Evolutionary conservation across 2,888 invertebrate species (phyloP).

Genomic region (Drosophila peninsularis): DNA sequence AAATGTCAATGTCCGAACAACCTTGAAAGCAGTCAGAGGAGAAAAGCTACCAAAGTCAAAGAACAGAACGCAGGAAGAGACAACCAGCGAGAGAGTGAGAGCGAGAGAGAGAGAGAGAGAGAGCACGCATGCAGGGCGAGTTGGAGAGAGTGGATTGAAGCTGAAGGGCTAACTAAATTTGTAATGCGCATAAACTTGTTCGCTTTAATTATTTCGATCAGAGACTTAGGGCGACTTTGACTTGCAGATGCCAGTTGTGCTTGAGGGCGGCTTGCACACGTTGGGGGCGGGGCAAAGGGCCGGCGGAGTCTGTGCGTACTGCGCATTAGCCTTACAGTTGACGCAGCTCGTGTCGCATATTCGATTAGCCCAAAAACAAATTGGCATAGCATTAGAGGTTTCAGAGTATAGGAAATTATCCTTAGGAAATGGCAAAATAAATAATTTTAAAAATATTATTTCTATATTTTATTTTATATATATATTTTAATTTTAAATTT

Average conservation of each 20-base stretch:
- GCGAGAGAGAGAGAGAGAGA: slow-evolving; percentile 9
- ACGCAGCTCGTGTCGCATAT: slow-evolving; percentile 12
- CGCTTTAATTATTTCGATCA: slow-evolving; percentile 42
- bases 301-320: slow-evolving; percentile 2
- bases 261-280: slow-evolving; percentile 8
- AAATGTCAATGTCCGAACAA: slow-evolving; percentile 85
- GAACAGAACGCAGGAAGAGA: slow-evolving; percentile 43
- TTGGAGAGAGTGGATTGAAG: slow-evolving; percentile 37
- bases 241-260: slow-evolving; percentile 38
- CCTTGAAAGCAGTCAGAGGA: slow-evolving; percentile 84
- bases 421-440: neutral
- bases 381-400: no score
- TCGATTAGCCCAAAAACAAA: neutral
- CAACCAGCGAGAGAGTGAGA: slow-evolving; percentile 15
- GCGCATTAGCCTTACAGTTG: slow-evolving; percentile 24
- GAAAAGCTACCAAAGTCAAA: slow-evolving; percentile 70
- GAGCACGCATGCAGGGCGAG: slow-evolving; percentile 10
- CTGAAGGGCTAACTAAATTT: slow-evolving; percentile 64
- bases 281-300: slow-evolving; percentile 17
- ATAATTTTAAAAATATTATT: neutral
- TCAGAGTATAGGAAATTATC: neutral
- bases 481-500: no score
- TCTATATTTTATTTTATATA: no score
- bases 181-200: slow-evolving; percentile 71
- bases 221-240: slow-evolving; percentile 60